These are phyloP conservation scores for Chymomyza procnemis DNA, from an alignment of 2,888 invertebrate genomes.

Conservation along the genomic window DNA sequence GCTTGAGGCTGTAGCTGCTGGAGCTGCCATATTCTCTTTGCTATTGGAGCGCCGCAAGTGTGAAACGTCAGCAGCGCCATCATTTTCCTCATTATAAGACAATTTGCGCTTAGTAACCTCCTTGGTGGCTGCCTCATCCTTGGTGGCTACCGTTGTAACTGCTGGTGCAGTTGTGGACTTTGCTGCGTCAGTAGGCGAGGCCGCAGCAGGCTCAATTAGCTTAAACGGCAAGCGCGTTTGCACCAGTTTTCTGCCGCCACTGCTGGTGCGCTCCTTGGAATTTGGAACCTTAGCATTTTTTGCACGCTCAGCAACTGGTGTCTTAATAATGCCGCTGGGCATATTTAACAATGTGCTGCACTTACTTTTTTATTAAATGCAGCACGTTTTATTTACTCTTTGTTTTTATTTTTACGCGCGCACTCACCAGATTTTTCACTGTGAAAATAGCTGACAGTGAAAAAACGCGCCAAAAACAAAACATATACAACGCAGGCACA, in stretches of 20 bases:
- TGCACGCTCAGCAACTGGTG: conserved; percentile 40
- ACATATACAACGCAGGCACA: conserved; percentile 16
- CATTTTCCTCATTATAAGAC: conserved; percentile 53
- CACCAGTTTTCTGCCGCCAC: conserved; percentile 80
- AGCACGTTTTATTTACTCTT: background rate
- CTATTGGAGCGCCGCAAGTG: conserved; percentile 44
- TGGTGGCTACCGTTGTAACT: conserved; percentile 1
- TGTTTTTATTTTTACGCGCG: conserved; percentile 5
- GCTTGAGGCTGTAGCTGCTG: background rate
- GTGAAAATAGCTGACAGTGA: background rate
- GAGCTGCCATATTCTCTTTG: conserved; percentile 45
- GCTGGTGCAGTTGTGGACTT: conserved; percentile 8
- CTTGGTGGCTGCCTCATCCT: conserved; percentile 8
- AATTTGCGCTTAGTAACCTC: conserved; percentile 73
- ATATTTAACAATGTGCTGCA: conserved; percentile 15
- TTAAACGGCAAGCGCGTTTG: conserved; percentile 83
- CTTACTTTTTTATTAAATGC: conserved; percentile 10
- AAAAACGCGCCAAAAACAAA: conserved; percentile 46
- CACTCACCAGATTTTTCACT: conserved; percentile 7
- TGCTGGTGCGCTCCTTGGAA: conserved; percentile 43
- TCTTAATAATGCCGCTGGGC: conserved; percentile 49
- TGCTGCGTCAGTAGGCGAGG: conserved; percentile 27
- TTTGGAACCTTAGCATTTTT: conserved; percentile 35
- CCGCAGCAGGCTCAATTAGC: conserved; percentile 76
- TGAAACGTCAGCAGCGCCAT: conserved; percentile 14